Conservation (phyloP, 2,113 vertebrate genomes). For the Rhagologus leucostigma region DNA sequence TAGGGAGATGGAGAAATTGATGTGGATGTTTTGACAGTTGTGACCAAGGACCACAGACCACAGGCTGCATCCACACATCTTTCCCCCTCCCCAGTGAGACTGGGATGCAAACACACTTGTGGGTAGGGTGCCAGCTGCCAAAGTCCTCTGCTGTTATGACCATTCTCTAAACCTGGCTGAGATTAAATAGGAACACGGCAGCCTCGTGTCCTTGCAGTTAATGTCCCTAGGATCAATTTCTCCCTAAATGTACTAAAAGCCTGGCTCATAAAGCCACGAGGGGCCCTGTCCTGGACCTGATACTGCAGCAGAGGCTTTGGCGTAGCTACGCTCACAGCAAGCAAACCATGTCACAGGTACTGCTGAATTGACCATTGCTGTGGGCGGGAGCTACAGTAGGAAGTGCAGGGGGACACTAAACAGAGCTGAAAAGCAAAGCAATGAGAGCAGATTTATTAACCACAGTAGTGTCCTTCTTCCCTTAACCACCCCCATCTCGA, state of each 20-base stretch:
- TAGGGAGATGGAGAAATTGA: neutral
- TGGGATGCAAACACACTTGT: neutral
- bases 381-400: neutral
- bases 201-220: neutral
- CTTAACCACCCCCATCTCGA: neutral
- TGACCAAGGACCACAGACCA: neutral
- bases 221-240: constrained; percentile 1
- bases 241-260: neutral
- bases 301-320: neutral
- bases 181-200: neutral
- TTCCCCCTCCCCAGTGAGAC: neutral
- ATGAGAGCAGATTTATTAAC: neutral
- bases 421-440: neutral
- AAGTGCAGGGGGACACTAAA: neutral
- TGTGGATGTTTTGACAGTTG: neutral
- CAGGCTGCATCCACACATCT: neutral
- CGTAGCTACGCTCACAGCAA: rapidly evolving
- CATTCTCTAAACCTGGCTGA: neutral
- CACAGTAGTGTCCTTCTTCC: neutral
- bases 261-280: neutral
- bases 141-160: neutral
- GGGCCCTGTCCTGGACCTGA: neutral
- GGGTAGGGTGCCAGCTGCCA: neutral
- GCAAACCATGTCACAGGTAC: neutral
- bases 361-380: neutral